These are phyloP conservation scores for Sminthurinus aureus DNA, from an alignment of 2,888 invertebrate genomes.

Conservation along the genomic window DNA sequence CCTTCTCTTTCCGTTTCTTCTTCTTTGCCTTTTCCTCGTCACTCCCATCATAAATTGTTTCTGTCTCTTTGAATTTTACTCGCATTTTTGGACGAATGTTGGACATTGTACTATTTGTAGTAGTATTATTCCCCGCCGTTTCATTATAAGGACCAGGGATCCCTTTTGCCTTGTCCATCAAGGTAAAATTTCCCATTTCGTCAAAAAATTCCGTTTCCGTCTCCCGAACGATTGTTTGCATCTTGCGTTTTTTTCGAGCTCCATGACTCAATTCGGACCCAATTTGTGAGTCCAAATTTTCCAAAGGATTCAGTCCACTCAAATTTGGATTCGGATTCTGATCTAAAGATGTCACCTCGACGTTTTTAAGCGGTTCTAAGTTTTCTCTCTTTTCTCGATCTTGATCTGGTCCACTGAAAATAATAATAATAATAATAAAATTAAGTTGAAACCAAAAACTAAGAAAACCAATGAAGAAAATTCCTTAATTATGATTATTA, in stretches of 20 bases:
- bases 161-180: not conserved
- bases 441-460: too few species aligned
- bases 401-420: too few species aligned
- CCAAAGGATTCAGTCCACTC: not conserved
- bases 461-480: too few species aligned
- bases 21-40: not conserved
- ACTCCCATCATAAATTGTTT: slow-evolving; percentile 12
- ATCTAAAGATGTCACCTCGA: not conserved
- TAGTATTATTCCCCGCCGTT: not conserved
- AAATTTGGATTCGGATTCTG: not conserved
- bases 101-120: not conserved
- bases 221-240: slow-evolving; percentile 1
- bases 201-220: slow-evolving; percentile 18
- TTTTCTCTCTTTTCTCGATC: too few species aligned
- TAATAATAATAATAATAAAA: too few species aligned
- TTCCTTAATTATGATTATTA: too few species aligned
- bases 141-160: not conserved
- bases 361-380: too few species aligned
- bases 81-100: not conserved
- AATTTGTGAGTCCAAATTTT: too few species aligned
- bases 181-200: not conserved
- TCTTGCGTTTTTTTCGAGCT: not conserved
- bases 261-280: not conserved
- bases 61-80: slow-evolving; percentile 5
- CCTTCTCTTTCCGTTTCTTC: not conserved